A percentile compares a stretch with the other conserved stretches of the same genome.
Evolutionary conservation across 1,140 invertebrate species (phyloP).

Genomic region (Drosophila nigrodunni): DNA sequence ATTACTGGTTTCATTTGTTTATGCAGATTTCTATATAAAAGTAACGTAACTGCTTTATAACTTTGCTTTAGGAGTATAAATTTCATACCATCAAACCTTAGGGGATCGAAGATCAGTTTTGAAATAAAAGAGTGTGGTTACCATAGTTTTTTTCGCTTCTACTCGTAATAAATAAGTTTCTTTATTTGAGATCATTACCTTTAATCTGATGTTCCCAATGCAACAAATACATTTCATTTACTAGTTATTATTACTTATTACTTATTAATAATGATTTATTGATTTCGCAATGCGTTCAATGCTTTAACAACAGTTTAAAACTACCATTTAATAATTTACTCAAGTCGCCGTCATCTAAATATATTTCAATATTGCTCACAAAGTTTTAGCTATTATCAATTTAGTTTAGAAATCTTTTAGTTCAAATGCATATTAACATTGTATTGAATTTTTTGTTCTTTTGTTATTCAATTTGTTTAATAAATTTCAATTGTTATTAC

Average conservation of each 20-base stretch:
- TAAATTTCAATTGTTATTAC: background rate
- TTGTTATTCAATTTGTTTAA: constrained; percentile 2
- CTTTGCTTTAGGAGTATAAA: too few relatives aligned
- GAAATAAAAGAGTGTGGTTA: background rate
- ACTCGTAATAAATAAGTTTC: constrained; percentile 5
- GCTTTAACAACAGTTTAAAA: constrained; percentile 67
- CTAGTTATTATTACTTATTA: constrained; percentile 46
- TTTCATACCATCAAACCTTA: too few relatives aligned
- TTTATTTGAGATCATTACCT: constrained; percentile 34
- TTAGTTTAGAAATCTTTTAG: constrained; percentile 5
- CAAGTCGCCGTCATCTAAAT: constrained; percentile 28
- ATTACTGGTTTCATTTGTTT: too few relatives aligned
- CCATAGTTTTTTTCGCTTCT: background rate
- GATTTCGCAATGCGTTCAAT: constrained; percentile 46
- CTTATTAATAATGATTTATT: constrained; percentile 64
- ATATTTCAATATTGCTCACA: constrained; percentile 60
- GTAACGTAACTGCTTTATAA: too few relatives aligned
- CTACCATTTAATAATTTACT: constrained; percentile 37
- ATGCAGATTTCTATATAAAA: too few relatives aligned
- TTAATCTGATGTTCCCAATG: constrained; percentile 25
- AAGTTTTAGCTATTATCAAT: constrained; percentile 4
- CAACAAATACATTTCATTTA: constrained; percentile 62
- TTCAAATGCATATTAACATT: constrained; percentile 71
- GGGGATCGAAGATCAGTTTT: background rate
- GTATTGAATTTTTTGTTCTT: constrained; percentile 5